Evolutionary conservation across 2,113 vertebrate genomes (phyloP), one percentile per base, ranked within the genome.

Genomic region (Halcyon senegalensis): DNA sequence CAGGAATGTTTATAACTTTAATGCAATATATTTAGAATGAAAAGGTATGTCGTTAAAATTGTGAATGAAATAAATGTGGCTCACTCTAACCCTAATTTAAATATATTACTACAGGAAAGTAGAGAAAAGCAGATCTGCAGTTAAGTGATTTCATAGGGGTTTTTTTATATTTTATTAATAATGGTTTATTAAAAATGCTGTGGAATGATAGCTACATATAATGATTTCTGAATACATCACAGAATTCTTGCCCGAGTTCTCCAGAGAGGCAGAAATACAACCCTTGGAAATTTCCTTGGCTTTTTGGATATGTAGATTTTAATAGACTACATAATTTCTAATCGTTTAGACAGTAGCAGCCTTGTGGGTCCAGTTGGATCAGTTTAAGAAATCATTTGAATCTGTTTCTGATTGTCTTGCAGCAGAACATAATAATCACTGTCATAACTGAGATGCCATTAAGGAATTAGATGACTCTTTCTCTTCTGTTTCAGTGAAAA

Each of bases 241-340:
- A 37, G n/a, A 51, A 76, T 67, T 80, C 41, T 80, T 93, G 13
- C 20, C 21, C 62, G 21, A 88, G 35, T 33, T 92, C 74, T 72
- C 60, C 18, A 80, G 55, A 66, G 53, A 84, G 60, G 10, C 28
- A 67, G 85, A 89, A 92, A 48, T 80, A 59, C 33, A 56, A 18
- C 35, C 46, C 20, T 17, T 13, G 51, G 87, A 63, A 23, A 60
- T 83, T 91, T 88, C 21, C 37, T 39, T 91, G 19, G 2, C 9
- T 78, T 63, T 96, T 93, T 89, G 13, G 91, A 63, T 70, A 93
- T 67, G 30, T 92, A 41, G 16, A 72, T 82, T 95, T 82, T 75
- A 89, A 87, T 84, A 91, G 66, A 64, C 37, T 87, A 20, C 33
- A 41, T 43, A 43, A 30, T 82, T 78, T 89, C 20, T 68, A 37